Evolutionary conservation across 2,888 invertebrate species (phyloP).

Genomic region (Escarpia spicata): DNA sequence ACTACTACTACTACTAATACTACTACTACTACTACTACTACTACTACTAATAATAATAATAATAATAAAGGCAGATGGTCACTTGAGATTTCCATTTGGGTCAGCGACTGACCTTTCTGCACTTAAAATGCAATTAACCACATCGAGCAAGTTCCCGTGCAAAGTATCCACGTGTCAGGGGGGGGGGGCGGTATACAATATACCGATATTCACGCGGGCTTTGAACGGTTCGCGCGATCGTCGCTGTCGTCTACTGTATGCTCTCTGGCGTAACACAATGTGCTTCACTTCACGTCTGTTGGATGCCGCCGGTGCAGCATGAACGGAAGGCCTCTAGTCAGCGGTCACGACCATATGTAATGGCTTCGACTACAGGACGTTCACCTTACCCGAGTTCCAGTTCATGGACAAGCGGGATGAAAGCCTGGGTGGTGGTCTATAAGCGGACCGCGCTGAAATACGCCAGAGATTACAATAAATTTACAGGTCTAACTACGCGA

Average conservation of each 20-base stretch:
- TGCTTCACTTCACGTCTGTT: not conserved
- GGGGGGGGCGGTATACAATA: not conserved
- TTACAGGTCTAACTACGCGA: not conserved
- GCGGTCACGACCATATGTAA: not conserved
- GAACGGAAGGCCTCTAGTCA: not conserved
- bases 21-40: no score
- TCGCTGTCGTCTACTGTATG: not conserved
- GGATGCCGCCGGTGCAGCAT: not conserved
- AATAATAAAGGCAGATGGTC: not conserved
- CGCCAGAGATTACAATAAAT: conserved; percentile 4
- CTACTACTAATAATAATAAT: not conserved
- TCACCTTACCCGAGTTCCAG: not conserved
- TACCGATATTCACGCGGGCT: not conserved
- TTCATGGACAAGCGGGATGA: not conserved
- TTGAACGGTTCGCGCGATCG: not conserved
- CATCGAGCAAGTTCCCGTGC: not conserved
- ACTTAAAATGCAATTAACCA: not conserved
- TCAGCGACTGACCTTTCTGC: not conserved
- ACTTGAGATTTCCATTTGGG: not conserved
- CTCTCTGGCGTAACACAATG: not conserved
- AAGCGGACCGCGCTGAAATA: not conserved
- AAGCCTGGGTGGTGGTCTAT: not conserved
- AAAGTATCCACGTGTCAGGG: not conserved
- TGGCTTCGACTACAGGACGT: not conserved
- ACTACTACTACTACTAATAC: no score